Percentiles rank a stretch among this genome's conserved stretches.
Conservation (phyloP, 35 echinoderm and acorn worm species). For the Antedon bifida region DNA sequence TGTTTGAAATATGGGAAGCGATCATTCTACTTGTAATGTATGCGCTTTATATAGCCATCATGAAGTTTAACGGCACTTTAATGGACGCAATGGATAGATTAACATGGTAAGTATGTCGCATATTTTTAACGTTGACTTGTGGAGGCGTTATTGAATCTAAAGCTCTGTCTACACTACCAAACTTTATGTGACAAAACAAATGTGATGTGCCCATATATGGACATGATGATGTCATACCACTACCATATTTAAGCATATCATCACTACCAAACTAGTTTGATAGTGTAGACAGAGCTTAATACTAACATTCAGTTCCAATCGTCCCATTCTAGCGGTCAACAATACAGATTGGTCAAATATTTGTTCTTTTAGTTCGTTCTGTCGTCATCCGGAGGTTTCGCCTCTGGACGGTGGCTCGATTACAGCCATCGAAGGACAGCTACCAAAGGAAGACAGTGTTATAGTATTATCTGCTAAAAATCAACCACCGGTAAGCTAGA, state of each 20-base stretch:
- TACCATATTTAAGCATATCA: too few species aligned
- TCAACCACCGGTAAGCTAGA: not conserved
- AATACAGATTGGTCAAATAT: too few species aligned
- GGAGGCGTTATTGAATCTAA: too few species aligned
- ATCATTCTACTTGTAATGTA: slow-evolving; percentile 57
- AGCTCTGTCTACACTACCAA: too few species aligned
- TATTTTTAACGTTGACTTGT: too few species aligned
- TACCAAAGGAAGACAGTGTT: not conserved
- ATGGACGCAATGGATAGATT: slow-evolving; percentile 42
- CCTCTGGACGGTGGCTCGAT: not conserved
- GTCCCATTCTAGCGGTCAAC: too few species aligned
- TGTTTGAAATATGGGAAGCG: slow-evolving; percentile 43
- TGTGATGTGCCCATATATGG: too few species aligned
- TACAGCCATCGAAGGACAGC: not conserved
- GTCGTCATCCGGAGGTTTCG: not conserved
- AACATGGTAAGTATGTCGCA: slow-evolving; percentile 25
- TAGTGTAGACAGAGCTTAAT: too few species aligned
- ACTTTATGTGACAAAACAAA: too few species aligned
- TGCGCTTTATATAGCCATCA: slow-evolving; percentile 57
- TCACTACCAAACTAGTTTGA: too few species aligned
- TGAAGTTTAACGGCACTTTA: slow-evolving; percentile 80
- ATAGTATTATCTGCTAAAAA: not conserved
- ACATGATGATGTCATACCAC: too few species aligned
- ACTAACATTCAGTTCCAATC: too few species aligned
- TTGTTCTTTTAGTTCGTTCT: not conserved